A percentile compares a stretch with the other conserved stretches of the same genome.
Evolutionary conservation across 2,888 invertebrate genomes (phyloP).

Genomic region (Lymantria dispar): DNA sequence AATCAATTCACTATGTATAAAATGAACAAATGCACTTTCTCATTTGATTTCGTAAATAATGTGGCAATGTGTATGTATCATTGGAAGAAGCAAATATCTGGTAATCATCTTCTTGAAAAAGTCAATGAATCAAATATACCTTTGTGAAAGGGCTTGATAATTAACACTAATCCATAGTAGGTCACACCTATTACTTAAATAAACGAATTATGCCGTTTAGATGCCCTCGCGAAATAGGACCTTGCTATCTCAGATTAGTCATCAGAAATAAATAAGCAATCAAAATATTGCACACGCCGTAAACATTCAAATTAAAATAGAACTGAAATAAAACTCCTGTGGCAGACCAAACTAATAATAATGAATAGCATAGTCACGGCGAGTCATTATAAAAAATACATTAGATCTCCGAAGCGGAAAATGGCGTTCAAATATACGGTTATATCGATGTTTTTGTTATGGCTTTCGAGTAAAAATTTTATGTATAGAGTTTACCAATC

Average conservation of each 20-base stretch:
- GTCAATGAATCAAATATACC: slow-evolving; percentile 3
- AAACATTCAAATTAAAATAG: background rate
- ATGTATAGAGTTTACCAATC: background rate
- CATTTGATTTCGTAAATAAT: background rate
- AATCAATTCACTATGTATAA: too few relatives aligned
- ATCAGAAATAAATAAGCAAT: slow-evolving; percentile 50
- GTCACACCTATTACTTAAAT: slow-evolving; percentile 19
- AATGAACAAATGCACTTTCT: background rate
- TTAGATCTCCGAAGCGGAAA: slow-evolving; percentile 68
- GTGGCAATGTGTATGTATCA: background rate
- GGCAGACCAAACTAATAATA: slow-evolving; percentile 17
- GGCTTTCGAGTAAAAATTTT: background rate
- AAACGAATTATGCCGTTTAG: slow-evolving; percentile 23
- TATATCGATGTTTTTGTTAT: slow-evolving; percentile 33
- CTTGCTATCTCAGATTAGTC: slow-evolving; percentile 57
- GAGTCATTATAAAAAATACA: slow-evolving; percentile 54
- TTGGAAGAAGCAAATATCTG: background rate
- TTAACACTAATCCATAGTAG: slow-evolving; percentile 34
- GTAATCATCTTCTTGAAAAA: slow-evolving; percentile 1
- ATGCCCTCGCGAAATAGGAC: slow-evolving; percentile 37
- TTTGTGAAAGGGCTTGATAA: slow-evolving; percentile 24
- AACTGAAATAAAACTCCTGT: slow-evolving; percentile 8
- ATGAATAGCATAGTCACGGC: slow-evolving; percentile 28
- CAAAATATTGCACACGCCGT: slow-evolving; percentile 19
- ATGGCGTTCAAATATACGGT: slow-evolving; percentile 70